phyloP scores from a whole-genome alignment of 2,888 invertebrate genomes.

The Neoascia interrupta region DNA sequence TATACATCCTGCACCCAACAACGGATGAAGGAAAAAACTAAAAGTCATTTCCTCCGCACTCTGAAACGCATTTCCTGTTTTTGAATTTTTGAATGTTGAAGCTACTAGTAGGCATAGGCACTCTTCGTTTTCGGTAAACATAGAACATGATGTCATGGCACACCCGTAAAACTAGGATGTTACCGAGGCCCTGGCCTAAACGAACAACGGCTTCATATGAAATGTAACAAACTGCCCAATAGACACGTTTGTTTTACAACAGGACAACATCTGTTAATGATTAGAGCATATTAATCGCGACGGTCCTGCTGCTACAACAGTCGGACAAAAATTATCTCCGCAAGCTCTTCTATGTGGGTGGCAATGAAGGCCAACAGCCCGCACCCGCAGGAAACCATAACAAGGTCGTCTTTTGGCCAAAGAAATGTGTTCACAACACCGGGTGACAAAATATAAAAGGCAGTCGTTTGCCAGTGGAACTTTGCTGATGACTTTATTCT shows the following conservation, averaged over 20 bases:
- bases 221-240: constrained; percentile 60
- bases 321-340: constrained; percentile 40
- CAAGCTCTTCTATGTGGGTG: background rate
- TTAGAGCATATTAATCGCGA: constrained; percentile 67
- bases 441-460: constrained; percentile 32
- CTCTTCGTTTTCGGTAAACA: constrained; percentile 26
- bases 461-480: constrained; percentile 22
- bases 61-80: constrained; percentile 79
- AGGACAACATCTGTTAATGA: constrained; percentile 69
- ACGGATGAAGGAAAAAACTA: constrained; percentile 74
- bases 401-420: constrained; percentile 61
- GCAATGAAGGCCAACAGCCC: no score
- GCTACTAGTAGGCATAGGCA: no score
- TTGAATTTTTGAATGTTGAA: constrained; percentile 64
- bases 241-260: constrained; percentile 68
- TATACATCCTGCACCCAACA: background rate
- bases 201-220: background rate
- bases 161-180: constrained; percentile 50
- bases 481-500: constrained; percentile 59
- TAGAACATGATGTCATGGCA: constrained; percentile 23
- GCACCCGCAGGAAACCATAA: constrained; percentile 36
- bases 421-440: constrained; percentile 36
- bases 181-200: constrained; percentile 35
- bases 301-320: constrained; percentile 19
- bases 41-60: constrained; percentile 78